phyloP scores from a whole-genome alignment of 2,797 vertebrate species.

The Eospalax fontanierii region DNA sequence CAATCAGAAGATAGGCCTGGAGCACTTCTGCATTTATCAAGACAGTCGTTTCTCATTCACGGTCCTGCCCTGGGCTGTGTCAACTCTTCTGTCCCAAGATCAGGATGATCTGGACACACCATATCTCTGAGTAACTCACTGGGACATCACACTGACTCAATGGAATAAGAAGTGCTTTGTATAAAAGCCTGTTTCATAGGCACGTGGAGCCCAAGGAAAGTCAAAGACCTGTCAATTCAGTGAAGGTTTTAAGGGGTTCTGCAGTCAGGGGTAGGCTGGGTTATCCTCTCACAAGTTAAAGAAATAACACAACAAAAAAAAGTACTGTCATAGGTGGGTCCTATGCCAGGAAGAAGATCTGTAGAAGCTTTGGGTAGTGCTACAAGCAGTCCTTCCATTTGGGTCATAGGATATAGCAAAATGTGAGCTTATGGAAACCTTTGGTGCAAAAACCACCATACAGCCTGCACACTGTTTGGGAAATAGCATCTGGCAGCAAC shows the following conservation, averaged over 20 bases:
- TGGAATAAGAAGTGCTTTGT: neutral
- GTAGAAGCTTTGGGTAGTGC: neutral
- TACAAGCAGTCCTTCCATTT: neutral
- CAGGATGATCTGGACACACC: neutral
- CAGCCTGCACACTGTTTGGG: too few species aligned
- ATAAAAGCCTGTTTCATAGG: neutral
- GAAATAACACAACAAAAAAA: neutral
- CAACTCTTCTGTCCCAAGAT: neutral
- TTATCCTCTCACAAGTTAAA: too few species aligned
- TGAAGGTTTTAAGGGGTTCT: neutral
- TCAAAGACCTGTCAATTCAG: neutral
- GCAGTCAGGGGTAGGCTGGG: neutral
- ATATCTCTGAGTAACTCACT: neutral
- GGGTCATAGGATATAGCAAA: neutral
- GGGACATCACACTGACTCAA: too few species aligned
- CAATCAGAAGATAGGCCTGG: slow-evolving; percentile 1
- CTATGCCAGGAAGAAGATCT: neutral
- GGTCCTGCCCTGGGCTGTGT: neutral
- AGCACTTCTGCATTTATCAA: neutral
- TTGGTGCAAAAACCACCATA: neutral
- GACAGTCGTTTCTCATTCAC: neutral
- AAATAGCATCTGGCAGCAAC: too few species aligned
- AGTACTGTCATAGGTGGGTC: neutral
- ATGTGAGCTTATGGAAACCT: neutral
- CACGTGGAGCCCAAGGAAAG: neutral